phyloP scores from a whole-genome alignment of 2,888 invertebrate genomes.

The Drosophila yooni region DNA sequence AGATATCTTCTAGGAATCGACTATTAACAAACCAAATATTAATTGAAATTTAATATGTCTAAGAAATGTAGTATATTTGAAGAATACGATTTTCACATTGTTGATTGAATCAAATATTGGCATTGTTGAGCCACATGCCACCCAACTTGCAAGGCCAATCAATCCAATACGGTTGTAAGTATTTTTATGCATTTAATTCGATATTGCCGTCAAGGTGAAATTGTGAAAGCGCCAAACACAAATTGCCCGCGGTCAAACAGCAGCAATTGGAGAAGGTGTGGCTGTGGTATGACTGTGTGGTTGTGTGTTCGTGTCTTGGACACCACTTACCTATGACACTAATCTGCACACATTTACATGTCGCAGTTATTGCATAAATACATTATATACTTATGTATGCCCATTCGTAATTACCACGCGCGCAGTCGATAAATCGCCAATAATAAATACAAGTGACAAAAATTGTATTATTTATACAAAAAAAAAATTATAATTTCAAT shows the following conservation, averaged over 20 bases:
- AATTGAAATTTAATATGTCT: background rate
- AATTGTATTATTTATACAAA: constrained; percentile 41
- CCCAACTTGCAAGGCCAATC: background rate
- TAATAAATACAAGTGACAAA: constrained; percentile 66
- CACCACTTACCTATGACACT: constrained; percentile 69
- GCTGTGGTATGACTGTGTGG: constrained; percentile 11
- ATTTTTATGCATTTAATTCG: constrained; percentile 35
- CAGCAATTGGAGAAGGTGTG: constrained; percentile 54
- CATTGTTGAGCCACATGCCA: background rate
- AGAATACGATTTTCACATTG: background rate
- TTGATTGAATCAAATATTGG: background rate
- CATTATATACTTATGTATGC: constrained; percentile 12
- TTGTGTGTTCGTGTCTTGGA: constrained; percentile 13
- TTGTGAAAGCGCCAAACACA: constrained; percentile 69
- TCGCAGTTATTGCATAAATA: constrained; percentile 67
- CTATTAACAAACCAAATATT: too few species aligned
- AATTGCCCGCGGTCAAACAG: constrained; percentile 59
- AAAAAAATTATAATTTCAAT: constrained; percentile 46
- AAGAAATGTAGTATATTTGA: background rate
- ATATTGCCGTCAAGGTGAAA: constrained; percentile 64
- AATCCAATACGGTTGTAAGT: background rate
- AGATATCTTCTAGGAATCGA: background rate
- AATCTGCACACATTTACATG: constrained; percentile 74
- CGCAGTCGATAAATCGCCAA: constrained; percentile 54
- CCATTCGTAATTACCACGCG: constrained; percentile 51